These are phyloP conservation scores for Bambusicola thoracicus DNA, from an alignment of 2,113 vertebrate species.

Conservation along the genomic window DNA sequence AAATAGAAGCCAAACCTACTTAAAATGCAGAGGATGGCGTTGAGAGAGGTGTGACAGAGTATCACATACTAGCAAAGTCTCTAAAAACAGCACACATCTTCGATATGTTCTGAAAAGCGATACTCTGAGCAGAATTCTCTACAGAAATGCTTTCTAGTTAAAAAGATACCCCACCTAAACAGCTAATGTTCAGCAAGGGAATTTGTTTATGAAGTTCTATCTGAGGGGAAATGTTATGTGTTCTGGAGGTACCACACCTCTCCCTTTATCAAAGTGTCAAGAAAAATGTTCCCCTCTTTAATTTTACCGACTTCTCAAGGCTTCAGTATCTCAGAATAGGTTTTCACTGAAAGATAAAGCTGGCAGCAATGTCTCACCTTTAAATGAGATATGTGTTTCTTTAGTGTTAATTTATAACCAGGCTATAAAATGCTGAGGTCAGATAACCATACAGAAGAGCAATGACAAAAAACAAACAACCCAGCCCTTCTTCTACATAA, in stretches of 20 bases:
- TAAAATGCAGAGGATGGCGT: background rate
- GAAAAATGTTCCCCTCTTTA: background rate
- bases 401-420: background rate
- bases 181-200: background rate
- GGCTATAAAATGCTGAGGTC: background rate
- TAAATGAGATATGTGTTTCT: background rate
- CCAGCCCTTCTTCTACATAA: background rate
- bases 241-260: background rate
- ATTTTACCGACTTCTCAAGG: background rate
- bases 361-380: background rate
- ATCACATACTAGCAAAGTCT: background rate
- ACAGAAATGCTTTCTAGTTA: background rate
- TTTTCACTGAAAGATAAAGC: background rate
- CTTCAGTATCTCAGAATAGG: background rate
- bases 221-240: background rate
- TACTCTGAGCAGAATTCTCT: background rate
- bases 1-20: background rate
- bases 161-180: background rate
- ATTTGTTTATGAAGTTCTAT: background rate
- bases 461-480: fast-evolving
- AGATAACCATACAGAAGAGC: background rate
- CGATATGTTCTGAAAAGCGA: background rate
- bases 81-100: background rate
- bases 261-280: background rate
- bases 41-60: background rate